Percentiles rank a stretch among this genome's conserved stretches.
Evolutionary conservation across 2,888 invertebrate species (phyloP).

Genomic region (Tipula helvola): DNA sequence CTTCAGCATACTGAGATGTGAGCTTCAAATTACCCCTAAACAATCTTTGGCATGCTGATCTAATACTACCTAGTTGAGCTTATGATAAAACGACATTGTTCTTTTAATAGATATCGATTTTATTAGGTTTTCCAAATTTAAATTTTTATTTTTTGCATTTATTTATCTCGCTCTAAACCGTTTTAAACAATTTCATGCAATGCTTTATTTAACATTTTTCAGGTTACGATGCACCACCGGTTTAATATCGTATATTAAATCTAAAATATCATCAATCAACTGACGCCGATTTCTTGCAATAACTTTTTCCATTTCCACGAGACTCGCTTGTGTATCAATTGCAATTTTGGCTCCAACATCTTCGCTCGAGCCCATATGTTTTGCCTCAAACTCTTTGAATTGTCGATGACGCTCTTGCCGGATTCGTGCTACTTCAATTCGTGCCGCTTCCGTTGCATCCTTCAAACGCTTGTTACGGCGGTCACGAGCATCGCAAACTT

Average conservation of each 20-base stretch:
- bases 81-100: too few relatives aligned
- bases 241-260: background rate
- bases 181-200: too few relatives aligned
- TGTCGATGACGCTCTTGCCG: background rate
- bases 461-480: background rate
- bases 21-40: too few relatives aligned
- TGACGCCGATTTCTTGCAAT: background rate
- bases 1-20: too few relatives aligned
- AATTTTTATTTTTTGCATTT: too few relatives aligned
- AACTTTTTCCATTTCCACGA: background rate
- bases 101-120: too few relatives aligned
- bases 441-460: background rate
- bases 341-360: background rate
- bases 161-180: too few relatives aligned
- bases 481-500: background rate
- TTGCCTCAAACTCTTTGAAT: background rate
- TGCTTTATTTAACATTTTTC: slow-evolving; percentile 9
- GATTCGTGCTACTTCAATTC: too few relatives aligned
- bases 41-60: too few relatives aligned
- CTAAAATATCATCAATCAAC: background rate
- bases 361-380: background rate
- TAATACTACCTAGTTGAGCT: too few relatives aligned
- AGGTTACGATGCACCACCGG: background rate
- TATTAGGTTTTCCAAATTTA: too few relatives aligned
- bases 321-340: background rate